Evolutionary conservation across 2,797 vertebrate genomes (phyloP).

Genomic region (Rhodeus uyekii): DNA sequence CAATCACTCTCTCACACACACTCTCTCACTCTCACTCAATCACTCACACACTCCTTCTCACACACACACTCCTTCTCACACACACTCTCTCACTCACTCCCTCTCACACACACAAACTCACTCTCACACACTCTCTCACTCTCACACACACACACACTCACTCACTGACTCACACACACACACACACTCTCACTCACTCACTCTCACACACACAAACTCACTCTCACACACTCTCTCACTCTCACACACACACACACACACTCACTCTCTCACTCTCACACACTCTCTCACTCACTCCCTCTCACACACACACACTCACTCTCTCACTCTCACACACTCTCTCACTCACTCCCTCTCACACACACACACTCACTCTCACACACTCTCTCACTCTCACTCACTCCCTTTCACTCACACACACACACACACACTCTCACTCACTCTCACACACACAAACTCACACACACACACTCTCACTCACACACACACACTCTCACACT

Average conservation of each 20-base stretch:
- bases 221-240: too few relatives aligned
- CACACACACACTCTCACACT: background rate
- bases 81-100: background rate
- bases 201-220: too few relatives aligned
- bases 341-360: background rate
- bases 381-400: background rate
- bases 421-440: background rate
- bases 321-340: too few relatives aligned
- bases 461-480: background rate
- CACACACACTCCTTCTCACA: background rate
- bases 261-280: background rate
- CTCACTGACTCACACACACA: background rate
- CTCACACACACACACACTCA: background rate
- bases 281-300: too few relatives aligned
- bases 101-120: background rate
- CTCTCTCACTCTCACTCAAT: too few relatives aligned
- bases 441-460: background rate
- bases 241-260: background rate
- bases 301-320: background rate
- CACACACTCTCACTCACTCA: background rate
- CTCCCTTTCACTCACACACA: too few relatives aligned
- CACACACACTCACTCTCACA: slow-evolving; percentile 54
- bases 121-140: background rate
- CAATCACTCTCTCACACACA: too few relatives aligned
- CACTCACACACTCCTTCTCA: background rate